Conservation (phyloP, 1,140 invertebrate species). For the Melanaphis sacchari region DNA sequence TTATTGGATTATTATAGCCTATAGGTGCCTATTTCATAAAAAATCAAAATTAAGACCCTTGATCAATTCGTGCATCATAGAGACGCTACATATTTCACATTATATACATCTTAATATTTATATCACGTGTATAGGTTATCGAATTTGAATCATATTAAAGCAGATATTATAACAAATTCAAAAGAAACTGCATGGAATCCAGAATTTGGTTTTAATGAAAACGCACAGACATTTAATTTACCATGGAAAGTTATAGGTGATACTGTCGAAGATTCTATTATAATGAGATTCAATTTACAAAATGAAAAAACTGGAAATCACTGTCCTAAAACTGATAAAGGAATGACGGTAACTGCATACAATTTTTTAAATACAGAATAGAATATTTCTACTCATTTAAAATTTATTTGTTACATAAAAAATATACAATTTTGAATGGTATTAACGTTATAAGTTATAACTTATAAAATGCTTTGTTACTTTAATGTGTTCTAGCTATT, state of each 20-base stretch:
- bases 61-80: not conserved
- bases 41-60: not conserved
- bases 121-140: not conserved
- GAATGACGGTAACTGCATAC: conserved; percentile 33
- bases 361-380: not conserved
- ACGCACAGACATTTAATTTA: not conserved
- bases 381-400: not conserved
- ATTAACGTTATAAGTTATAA: too few species aligned
- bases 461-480: not conserved
- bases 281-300: conserved; percentile 54
- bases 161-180: conserved; percentile 22
- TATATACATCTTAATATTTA: not conserved
- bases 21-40: not conserved
- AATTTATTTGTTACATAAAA: not conserved
- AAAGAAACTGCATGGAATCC: conserved; percentile 49
- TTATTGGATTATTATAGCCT: not conserved
- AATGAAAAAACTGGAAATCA: conserved; percentile 29
- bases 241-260: conserved; percentile 55
- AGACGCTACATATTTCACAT: not conserved
- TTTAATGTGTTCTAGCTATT: conserved; percentile 56
- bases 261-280: conserved; percentile 35
- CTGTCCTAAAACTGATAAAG: conserved; percentile 30
- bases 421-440: not conserved
- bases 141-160: not conserved
- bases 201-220: conserved; percentile 56